Evolutionary conservation across 2,888 invertebrate species (phyloP).

Genomic region (Philonicus albiceps): DNA sequence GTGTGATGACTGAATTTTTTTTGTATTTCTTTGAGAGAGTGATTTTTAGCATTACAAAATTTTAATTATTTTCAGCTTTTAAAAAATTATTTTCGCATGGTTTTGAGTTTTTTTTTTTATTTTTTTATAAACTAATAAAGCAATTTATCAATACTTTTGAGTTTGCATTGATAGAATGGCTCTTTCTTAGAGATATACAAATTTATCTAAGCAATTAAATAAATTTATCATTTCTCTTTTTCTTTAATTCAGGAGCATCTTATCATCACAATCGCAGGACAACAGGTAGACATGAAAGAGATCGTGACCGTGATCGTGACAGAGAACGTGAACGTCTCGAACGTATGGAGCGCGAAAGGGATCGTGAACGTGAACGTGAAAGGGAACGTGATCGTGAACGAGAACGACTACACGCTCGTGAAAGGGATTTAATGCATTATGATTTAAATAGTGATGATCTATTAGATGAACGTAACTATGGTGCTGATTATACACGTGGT

Average conservation of each 20-base stretch:
- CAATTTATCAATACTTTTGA: neutral
- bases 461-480: conserved; percentile 61
- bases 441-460: conserved; percentile 62
- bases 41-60: neutral
- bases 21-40: neutral
- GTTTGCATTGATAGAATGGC: conserved; percentile 5
- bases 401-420: conserved; percentile 61
- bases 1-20: neutral
- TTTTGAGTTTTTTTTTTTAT: conserved; percentile 1
- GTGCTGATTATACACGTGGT: conserved; percentile 55
- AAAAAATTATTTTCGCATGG: conserved; percentile 18
- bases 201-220: neutral
- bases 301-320: conserved; percentile 56
- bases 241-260: conserved; percentile 56
- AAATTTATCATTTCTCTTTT: neutral
- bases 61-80: conserved; percentile 27
- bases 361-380: conserved; percentile 51
- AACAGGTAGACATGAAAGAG: conserved; percentile 57
- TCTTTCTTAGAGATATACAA: neutral
- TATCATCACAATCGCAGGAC: conserved; percentile 60
- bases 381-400: conserved; percentile 56
- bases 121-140: neutral
- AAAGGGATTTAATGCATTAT: conserved; percentile 63
- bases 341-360: conserved; percentile 49
- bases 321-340: conserved; percentile 52